These are phyloP conservation scores for Lota lota DNA, from an alignment of 2,113 vertebrate genomes.

Conservation along the genomic window DNA sequence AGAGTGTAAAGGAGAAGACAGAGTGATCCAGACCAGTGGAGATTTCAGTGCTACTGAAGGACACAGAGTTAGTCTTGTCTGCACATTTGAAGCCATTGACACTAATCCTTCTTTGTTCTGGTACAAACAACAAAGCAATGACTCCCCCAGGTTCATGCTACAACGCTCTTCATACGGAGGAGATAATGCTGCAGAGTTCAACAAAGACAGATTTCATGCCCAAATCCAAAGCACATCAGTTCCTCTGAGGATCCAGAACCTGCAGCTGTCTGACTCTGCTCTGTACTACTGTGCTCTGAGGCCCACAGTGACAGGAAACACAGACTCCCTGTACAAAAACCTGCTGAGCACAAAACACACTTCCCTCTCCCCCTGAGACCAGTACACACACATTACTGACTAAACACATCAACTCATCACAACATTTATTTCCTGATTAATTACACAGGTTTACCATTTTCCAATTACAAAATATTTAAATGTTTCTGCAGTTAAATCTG, in stretches of 20 bases:
- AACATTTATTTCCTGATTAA: no score
- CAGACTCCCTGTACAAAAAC: slow-evolving; percentile 15
- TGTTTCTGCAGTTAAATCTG: no score
- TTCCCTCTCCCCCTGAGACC: slow-evolving; percentile 1
- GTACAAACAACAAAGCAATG: slow-evolving; percentile 12
- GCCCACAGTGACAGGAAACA: slow-evolving; percentile 30
- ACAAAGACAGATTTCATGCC: background rate
- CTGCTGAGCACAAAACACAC: slow-evolving; percentile 30
- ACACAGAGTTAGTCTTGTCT: slow-evolving; percentile 11
- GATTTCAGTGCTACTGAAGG: slow-evolving; percentile 18
- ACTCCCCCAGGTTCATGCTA: slow-evolving; percentile 13
- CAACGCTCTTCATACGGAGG: background rate
- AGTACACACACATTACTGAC: background rate
- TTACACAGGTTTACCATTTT: no score
- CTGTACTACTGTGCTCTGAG: slow-evolving; percentile 27
- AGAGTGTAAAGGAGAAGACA: slow-evolving; percentile 5
- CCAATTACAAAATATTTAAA: no score
- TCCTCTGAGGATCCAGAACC: background rate
- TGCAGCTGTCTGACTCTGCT: slow-evolving; percentile 18
- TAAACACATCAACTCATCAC: no score
- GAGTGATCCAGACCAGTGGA: slow-evolving; percentile 11
- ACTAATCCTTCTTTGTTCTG: slow-evolving; percentile 11
- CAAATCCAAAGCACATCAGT: background rate
- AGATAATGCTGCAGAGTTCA: background rate
- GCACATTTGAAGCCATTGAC: slow-evolving; percentile 17